A percentile compares a stretch with the other conserved stretches of the same genome.
These are phyloP conservation scores for Eulithis testata DNA, from an alignment of 2,888 invertebrate species.

Conservation along the genomic window DNA sequence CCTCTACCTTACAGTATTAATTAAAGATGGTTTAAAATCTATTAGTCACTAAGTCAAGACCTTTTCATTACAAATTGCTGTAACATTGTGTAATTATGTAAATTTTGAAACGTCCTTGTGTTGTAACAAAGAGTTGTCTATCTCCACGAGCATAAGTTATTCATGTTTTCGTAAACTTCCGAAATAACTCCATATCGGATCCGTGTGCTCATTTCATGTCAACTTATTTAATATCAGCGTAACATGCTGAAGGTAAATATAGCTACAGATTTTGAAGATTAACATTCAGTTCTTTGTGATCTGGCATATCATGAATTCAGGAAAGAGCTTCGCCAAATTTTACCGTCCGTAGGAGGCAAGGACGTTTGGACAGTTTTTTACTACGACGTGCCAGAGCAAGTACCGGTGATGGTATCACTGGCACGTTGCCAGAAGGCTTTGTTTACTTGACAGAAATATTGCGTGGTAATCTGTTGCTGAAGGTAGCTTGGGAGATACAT, in stretches of 20 bases:
- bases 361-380: not conserved
- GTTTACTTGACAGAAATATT: conserved; percentile 26
- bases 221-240: conserved; percentile 24
- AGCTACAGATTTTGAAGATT: conserved; percentile 16
- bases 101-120: not conserved
- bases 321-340: no score
- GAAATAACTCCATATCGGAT: conserved; percentile 6
- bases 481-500: conserved; percentile 20
- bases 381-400: conserved; percentile 1
- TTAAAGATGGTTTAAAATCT: not conserved
- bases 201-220: conserved; percentile 10
- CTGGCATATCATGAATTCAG: not conserved
- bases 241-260: conserved; percentile 20
- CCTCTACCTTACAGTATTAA: no score
- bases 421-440: conserved; percentile 25
- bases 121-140: not conserved
- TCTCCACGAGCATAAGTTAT: conserved; percentile 3
- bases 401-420: conserved; percentile 2
- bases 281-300: not conserved
- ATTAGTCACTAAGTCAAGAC: not conserved
- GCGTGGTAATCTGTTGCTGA: conserved; percentile 22
- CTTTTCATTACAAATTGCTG: not conserved
- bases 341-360: no score
- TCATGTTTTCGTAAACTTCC: conserved; percentile 11
- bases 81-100: not conserved